Evolutionary conservation across 2,113 vertebrate species (phyloP), one percentile per base, ranked within the genome.

Genomic region (Vimba vimba): DNA sequence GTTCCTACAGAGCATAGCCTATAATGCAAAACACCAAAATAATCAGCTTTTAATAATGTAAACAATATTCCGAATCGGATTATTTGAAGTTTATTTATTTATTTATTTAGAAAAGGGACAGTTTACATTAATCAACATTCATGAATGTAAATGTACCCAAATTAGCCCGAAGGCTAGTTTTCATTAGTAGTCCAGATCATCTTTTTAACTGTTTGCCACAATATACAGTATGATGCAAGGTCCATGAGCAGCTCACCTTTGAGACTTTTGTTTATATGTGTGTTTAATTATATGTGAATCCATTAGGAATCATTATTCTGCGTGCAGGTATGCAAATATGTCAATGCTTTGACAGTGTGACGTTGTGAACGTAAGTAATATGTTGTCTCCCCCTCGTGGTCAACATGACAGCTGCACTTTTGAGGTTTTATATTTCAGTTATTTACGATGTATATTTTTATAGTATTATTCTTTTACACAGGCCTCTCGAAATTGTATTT

Each of bases 361-460:
- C 7, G 39, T 8, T 8, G 36, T 36, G 36, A 5, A 43, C 2
- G 9, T 25, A 59, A 59, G 19, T 55, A 23, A 30, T 86, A 55
- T 39, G 81, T 33, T 89, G 79, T 71, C 57, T 68, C 50, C 88
- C 39, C 15, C 88, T 85, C 5, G 85, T 86, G 88, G 74, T 15
- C 25, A 47, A 60, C 2, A 17, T 5, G 23, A n/a, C 27, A 60
- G 4, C 0, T 60, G 30, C 39, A 60, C 19, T 23, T 15, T 50
- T 25, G 0, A 8, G 0, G 0, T 47, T 74, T 74, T 15, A 25
- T 25, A 23, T 71, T 23, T 23, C 0, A 43, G 30, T 39, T 39
- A 45, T 45, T 39, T 15, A 0, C 1, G 2, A 55, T 19, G 7
- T 33, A 30, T 12, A 1, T 30, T n/a, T 45, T 13, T 45, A 10